Conservation (phyloP, 2,797 vertebrate genomes). For the Sitta carolinensis region DNA sequence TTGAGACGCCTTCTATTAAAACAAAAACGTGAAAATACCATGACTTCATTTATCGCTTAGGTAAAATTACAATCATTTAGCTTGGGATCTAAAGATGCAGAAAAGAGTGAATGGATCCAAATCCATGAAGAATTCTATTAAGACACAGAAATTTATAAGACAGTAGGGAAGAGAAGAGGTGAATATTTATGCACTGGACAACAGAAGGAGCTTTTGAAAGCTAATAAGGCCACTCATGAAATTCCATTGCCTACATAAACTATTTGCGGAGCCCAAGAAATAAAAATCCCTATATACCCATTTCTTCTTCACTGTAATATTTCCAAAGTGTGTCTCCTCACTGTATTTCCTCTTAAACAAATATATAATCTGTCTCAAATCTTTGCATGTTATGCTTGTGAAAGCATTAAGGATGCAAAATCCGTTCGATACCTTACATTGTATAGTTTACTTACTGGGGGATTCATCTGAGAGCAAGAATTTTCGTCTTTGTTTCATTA, state of each 20-base stretch:
- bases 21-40: slow-evolving; percentile 23
- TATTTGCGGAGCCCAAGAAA: neutral
- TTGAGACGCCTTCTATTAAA: slow-evolving; percentile 67
- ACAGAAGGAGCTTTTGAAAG: neutral
- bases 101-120: neutral
- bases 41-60: neutral
- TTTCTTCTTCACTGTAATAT: neutral
- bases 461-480: slow-evolving; percentile 68
- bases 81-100: neutral
- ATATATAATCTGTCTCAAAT: neutral
- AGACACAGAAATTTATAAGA: neutral
- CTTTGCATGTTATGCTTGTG: neutral
- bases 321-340: neutral
- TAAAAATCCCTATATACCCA: neutral
- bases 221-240: neutral
- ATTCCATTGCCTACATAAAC: neutral
- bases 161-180: neutral
- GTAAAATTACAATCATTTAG: neutral
- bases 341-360: neutral
- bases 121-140: neutral
- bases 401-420: neutral
- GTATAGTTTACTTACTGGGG: slow-evolving; percentile 61
- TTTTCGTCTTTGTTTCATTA: slow-evolving; percentile 78
- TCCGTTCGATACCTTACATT: neutral
- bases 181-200: neutral